Evolutionary conservation across 2,888 invertebrate genomes (phyloP), one percentile per base, ranked within the genome.

Genomic region (Rhingia campestris): DNA sequence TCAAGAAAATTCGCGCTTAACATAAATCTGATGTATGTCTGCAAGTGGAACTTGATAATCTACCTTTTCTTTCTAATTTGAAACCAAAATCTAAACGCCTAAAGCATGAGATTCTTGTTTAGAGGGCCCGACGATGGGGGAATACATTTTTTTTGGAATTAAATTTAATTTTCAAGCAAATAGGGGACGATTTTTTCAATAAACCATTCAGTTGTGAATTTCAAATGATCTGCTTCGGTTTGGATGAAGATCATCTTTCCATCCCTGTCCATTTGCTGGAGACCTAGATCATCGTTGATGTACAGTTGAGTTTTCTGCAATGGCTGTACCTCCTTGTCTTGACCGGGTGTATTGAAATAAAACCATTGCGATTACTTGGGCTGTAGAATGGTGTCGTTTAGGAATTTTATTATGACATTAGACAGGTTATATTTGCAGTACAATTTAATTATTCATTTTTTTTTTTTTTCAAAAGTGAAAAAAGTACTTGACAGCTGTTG

Each of bases 361-460:
- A 99, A 99, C 98, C 98, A 99, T 91, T 97, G 97, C 0, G 96
- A 94, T 89, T 98, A 98, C 45, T 92, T 93, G 0, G 99, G 99
- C 87, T 96, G 94, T 0, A 99, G 99, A 92, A 99, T 96, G 0
- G 96, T 94, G 90, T 99, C 99, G 74, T 96, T 94, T 0, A 94
- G 92, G 89, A 99, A 99, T 92, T 95, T 96, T 0, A 99, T 96
- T 92, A 99, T 92, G 0, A 99, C 96, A 79, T n/a, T n/a, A n/a
- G n/a, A n/a, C n/a, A n/a, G n/a, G n/a, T n/a, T n/a, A n/a, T n/a
- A n/a, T n/a, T n/a, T n/a, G n/a, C n/a, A n/a, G n/a, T n/a, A n/a
- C n/a, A n/a, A n/a, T n/a, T n/a, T n/a, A n/a, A n/a, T n/a, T n/a
- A n/a, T n/a, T n/a, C n/a, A n/a, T n/a, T n/a, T n/a, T n/a, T n/a